A percentile compares a stretch with the other conserved stretches of the same genome.
phyloP scores from a whole-genome alignment of 2,113 vertebrate genomes.

The Sinocyclocheilus grahami region DNA sequence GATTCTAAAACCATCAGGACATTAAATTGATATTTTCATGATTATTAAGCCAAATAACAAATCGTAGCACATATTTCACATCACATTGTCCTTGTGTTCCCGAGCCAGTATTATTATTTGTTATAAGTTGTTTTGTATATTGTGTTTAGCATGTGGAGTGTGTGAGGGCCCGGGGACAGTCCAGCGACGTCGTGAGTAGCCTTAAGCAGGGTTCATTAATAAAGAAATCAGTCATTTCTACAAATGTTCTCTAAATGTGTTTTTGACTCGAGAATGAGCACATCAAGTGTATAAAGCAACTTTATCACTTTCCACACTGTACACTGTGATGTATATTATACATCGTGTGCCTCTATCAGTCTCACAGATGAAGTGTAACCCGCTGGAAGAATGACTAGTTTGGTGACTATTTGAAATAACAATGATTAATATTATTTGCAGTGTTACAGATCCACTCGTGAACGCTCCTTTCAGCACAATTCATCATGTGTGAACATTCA shows the following conservation, averaged over 20 bases:
- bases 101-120: conserved; percentile 35
- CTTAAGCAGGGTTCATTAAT: conserved; percentile 42
- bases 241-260: conserved; percentile 35
- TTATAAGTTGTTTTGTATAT: conserved; percentile 40
- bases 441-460: conserved; percentile 3
- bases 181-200: conserved; percentile 39
- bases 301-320: conserved; percentile 15
- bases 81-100: conserved; percentile 37
- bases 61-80: conserved; percentile 39
- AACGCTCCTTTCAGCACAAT: conserved; percentile 4
- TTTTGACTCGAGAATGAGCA: conserved; percentile 22
- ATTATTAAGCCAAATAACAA: conserved; percentile 36
- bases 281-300: conserved; percentile 33
- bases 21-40: conserved; percentile 34
- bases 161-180: conserved; percentile 41
- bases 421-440: not conserved
- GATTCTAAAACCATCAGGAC: conserved; percentile 43
- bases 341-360: conserved; percentile 27
- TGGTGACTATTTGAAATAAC: conserved; percentile 2
- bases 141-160: conserved; percentile 21
- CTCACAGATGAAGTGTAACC: conserved; percentile 1
- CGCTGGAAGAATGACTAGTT: conserved; percentile 8
- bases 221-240: conserved; percentile 33
- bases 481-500: conserved; percentile 17
- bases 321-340: conserved; percentile 32